Percentiles rank a stretch among this genome's conserved stretches.
These are phyloP conservation scores for Gallinago undulata DNA, from an alignment of 2,113 vertebrate genomes.

Conservation along the genomic window DNA sequence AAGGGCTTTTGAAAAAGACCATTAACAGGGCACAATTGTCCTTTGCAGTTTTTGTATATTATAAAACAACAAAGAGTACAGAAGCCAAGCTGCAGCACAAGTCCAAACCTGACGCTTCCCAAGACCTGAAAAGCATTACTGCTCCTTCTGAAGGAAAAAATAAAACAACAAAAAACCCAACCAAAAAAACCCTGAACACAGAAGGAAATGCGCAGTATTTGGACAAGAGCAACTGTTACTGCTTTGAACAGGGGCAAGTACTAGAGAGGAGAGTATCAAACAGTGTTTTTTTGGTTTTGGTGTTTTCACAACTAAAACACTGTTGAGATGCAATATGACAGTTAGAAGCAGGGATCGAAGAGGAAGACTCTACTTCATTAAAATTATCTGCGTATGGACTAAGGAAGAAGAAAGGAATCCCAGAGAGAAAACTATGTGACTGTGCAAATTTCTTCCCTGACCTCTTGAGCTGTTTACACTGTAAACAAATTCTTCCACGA, in stretches of 20 bases:
- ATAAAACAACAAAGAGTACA: not conserved
- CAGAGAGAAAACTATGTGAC: not conserved
- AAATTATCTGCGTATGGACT: not conserved
- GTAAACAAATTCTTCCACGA: not conserved
- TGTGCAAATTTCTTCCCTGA: not conserved
- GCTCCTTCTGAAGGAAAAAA: not conserved
- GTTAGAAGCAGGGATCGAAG: not conserved
- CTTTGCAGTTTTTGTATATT: not conserved
- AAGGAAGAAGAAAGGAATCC: not conserved
- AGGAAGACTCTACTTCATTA: not conserved
- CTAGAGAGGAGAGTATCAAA: not conserved
- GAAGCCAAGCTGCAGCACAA: not conserved
- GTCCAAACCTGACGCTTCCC: not conserved
- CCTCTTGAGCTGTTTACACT: not conserved
- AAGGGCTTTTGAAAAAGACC: not conserved
- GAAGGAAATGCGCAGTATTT: not conserved
- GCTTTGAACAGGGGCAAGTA: not conserved
- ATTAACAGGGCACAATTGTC: not conserved
- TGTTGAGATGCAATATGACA: not conserved
- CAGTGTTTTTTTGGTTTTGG: not conserved
- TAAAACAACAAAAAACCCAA: too few relatives aligned
- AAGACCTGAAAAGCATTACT: not conserved
- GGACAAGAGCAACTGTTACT: not conserved
- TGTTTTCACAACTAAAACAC: not conserved
- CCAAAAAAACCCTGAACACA: not conserved